Percentiles rank a stretch among this genome's conserved stretches.
Evolutionary conservation across 2,113 vertebrate species (phyloP).

Genomic region (Oncorhynchus keta): DNA sequence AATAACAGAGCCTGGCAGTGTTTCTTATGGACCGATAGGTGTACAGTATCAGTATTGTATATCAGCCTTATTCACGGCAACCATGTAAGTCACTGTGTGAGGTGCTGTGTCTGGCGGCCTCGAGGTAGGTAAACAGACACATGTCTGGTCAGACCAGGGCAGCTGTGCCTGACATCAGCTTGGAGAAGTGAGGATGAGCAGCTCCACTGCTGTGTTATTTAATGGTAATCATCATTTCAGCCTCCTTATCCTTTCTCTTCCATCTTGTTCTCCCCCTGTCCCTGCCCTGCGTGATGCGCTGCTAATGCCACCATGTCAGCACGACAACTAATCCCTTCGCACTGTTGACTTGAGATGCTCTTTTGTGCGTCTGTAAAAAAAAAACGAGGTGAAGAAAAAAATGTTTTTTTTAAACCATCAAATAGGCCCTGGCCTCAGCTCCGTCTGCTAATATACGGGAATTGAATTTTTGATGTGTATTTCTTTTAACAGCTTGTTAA

Average conservation of each 20-base stretch:
- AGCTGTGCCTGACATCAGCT: not conserved
- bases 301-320: constrained; percentile 46
- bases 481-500: constrained; percentile 65
- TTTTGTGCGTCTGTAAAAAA: not conserved
- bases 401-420: constrained; percentile 17
- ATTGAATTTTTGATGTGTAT: constrained; percentile 73
- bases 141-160: not conserved
- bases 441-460: constrained; percentile 62
- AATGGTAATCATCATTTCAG: constrained; percentile 30
- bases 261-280: constrained; percentile 1
- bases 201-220: constrained; percentile 61
- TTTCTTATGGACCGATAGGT: no score
- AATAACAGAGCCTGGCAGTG: no score
- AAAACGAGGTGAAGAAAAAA: constrained; percentile 15
- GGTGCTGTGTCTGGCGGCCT: no score
- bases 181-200: not conserved
- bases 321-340: constrained; percentile 46
- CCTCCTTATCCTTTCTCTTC: not conserved
- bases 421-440: constrained; percentile 25
- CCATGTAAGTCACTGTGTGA: no score
- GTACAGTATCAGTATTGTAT: no score
- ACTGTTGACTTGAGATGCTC: not conserved
- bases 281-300: constrained; percentile 35
- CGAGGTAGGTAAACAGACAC: no score
- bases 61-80: no score